Conservation (phyloP, 2,113 vertebrate genomes). For the Tachysurus vachellii region DNA sequence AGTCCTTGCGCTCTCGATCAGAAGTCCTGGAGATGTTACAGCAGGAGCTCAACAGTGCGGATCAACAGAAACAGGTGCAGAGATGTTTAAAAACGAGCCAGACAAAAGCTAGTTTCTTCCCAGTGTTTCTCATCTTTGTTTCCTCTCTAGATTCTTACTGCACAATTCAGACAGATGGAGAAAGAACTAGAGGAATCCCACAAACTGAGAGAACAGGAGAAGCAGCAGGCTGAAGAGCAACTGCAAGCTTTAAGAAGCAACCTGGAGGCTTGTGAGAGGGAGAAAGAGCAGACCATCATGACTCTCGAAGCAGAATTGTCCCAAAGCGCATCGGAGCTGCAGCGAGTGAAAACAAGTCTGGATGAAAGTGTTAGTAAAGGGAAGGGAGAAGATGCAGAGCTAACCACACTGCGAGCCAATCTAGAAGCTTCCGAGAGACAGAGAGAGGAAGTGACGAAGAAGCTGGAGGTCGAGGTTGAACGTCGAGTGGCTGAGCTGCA, state of each 20-base stretch:
- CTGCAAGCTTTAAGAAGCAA: slow-evolving; percentile 62
- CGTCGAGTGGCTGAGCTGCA: slow-evolving; percentile 45
- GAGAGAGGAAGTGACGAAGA: slow-evolving; percentile 62
- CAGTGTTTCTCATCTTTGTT: not conserved
- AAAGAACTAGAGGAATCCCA: slow-evolving; percentile 69
- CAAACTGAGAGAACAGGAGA: slow-evolving; percentile 70
- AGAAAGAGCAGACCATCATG: slow-evolving; percentile 46
- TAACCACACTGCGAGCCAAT: slow-evolving; percentile 58
- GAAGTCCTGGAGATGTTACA: slow-evolving; percentile 87
- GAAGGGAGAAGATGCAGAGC: slow-evolving; percentile 62
- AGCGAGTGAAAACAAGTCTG: slow-evolving; percentile 56
- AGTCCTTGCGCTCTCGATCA: slow-evolving; percentile 75
- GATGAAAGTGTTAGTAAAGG: slow-evolving; percentile 60
- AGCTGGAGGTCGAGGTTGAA: slow-evolving; percentile 58
- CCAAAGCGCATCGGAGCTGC: slow-evolving; percentile 57
- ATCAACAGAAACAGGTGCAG: slow-evolving; percentile 86
- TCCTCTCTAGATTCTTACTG: slow-evolving; percentile 75
- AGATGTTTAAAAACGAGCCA: not conserved
- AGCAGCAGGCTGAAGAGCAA: slow-evolving; percentile 58
- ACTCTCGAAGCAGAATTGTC: slow-evolving; percentile 41
- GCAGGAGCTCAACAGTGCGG: slow-evolving; percentile 78
- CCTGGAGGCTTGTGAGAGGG: slow-evolving; percentile 57
- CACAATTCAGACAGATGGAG: slow-evolving; percentile 83
- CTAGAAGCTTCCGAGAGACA: slow-evolving; percentile 69
- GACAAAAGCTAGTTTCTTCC: not conserved